These are phyloP conservation scores for Clepsis dumicolana DNA, from an alignment of 2,888 invertebrate genomes.

Conservation along the genomic window DNA sequence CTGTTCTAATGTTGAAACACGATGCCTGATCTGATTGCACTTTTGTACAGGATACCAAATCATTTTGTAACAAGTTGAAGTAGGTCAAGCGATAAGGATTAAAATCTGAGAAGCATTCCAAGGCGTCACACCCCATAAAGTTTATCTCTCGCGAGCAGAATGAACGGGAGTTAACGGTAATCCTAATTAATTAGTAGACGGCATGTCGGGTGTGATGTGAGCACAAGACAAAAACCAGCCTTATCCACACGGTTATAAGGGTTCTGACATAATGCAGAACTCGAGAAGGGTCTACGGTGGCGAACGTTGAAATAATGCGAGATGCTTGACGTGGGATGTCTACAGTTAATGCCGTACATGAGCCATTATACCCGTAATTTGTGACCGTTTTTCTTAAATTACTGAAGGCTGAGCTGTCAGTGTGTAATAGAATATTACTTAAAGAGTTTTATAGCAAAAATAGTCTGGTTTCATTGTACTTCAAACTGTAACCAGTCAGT, in stretches of 20 bases:
- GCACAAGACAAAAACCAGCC: conserved; percentile 47
- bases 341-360: conserved; percentile 31
- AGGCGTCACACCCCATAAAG: conserved; percentile 62
- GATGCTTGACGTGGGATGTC: conserved; percentile 30
- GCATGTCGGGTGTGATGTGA: conserved; percentile 67
- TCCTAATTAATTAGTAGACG: conserved; percentile 81
- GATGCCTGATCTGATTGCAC: conserved; percentile 16
- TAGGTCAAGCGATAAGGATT: conserved; percentile 42
- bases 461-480: neutral
- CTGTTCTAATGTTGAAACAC: conserved; percentile 8
- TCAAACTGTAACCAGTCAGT: neutral
- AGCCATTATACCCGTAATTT: conserved; percentile 24
- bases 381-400: conserved; percentile 19
- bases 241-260: conserved; percentile 14
- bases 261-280: neutral
- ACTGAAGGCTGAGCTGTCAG: conserved; percentile 24
- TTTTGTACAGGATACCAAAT: conserved; percentile 15
- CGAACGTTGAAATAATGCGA: conserved; percentile 35
- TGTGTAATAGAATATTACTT: conserved; percentile 16
- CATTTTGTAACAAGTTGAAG: conserved; percentile 20
- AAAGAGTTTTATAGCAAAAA: conserved; percentile 2
- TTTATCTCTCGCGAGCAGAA: conserved; percentile 72
- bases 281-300: conserved; percentile 18
- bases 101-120: conserved; percentile 39
- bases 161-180: conserved; percentile 65